Base-by-base conservation (phyloP, 2,888 invertebrate species). In the Tuberolachnus salignus region DNA sequence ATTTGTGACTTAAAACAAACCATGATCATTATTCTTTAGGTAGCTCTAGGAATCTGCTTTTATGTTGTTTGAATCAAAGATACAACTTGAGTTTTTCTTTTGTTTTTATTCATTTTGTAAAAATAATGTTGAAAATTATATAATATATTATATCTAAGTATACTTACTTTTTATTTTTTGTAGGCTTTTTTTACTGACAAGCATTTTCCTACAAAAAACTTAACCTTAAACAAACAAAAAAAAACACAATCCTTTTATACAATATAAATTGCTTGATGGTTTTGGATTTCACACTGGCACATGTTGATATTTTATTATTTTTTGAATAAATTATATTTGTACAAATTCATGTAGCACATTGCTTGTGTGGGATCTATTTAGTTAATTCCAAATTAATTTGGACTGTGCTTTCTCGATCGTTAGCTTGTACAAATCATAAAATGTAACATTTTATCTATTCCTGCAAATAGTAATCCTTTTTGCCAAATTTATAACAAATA, bases 261-360 rank as follows among this genome's bases (percentile, higher is more conserved):
- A 69, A 69, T 69, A 53, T 78, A 67, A 59, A 59, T 78, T 67
- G 78, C 78, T 78, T 78, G 44, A 67, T 78, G 78, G 78, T 78
- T 78, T 78, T 78, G 67, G 67, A 69, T 69, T 78, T 78, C 67
- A 78, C 78, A 78, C 67, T 61, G 19, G 78, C 78, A 78, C 67
- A 59, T 78, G 67, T 78, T 78, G 59, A 67, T 19, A 78, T 51
- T 67, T 67, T 64, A 64, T 53, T 53, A 16, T 63, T 44, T 73
- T 44, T 53, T 74, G 23, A 74, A 64, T 74, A 53, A 63, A 74
- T 64, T 51, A 63, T 53, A 53, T 57, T 75, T 67, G 46, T 75
- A 75, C 26, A 75, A 67, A 49, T 34, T 67, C 23, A 34, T 51
- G 21, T 42, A 69, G 67, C 78, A 78, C 67, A 66, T 78, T 69